Percentiles rank a stretch among this genome's conserved stretches.
Evolutionary conservation across 1,140 invertebrate genomes (phyloP).

Genomic region (Heliothis virescens): DNA sequence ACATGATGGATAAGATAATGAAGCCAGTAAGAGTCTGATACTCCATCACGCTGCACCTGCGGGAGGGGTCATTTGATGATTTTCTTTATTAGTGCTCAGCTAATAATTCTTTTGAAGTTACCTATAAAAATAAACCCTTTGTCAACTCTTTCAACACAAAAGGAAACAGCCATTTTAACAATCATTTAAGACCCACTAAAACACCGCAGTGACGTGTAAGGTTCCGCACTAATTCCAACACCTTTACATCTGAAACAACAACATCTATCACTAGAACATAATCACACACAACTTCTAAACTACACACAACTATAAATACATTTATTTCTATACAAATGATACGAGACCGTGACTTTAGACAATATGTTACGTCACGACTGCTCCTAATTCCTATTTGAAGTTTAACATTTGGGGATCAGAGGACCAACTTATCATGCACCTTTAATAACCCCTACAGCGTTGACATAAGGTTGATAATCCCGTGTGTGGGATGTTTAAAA

Average conservation of each 20-base stretch:
- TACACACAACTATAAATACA: slow-evolving; percentile 39
- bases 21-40: too few relatives aligned
- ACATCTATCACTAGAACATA: slow-evolving; percentile 8
- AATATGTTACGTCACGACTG: slow-evolving; percentile 57
- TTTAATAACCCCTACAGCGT: neutral
- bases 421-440: neutral
- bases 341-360: slow-evolving; percentile 53
- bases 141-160: neutral
- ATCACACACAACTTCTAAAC: slow-evolving; percentile 12
- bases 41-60: too few relatives aligned
- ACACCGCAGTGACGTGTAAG: neutral
- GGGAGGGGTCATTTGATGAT: too few relatives aligned
- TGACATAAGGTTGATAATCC: slow-evolving; percentile 1
- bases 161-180: neutral
- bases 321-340: slow-evolving; percentile 50
- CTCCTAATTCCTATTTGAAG: slow-evolving; percentile 59
- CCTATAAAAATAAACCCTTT: neutral
- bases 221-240: slow-evolving; percentile 27
- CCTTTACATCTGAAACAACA: neutral
- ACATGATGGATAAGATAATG: too few relatives aligned
- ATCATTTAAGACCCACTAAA: slow-evolving; percentile 2
- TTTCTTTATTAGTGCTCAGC: too few relatives aligned
- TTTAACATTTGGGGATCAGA: slow-evolving; percentile 53
- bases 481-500: neutral
- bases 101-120: too few relatives aligned